A percentile compares a stretch with the other conserved stretches of the same genome.
phyloP scores from a whole-genome alignment of 1,140 invertebrate genomes.

The Zeugodacus cucurbitae region DNA sequence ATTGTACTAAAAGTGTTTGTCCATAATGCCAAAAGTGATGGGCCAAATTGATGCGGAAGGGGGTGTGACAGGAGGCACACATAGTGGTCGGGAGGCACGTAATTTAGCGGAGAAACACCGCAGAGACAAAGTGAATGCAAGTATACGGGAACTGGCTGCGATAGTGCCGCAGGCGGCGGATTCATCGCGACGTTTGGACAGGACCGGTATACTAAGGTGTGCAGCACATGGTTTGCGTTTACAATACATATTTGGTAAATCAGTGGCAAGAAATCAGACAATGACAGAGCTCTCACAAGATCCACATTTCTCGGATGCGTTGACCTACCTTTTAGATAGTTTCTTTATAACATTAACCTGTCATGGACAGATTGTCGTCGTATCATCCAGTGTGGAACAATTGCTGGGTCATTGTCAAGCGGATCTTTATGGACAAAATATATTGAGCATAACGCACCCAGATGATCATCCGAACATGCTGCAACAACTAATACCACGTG shows the following conservation, averaged over 20 bases:
- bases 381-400: slow-evolving; percentile 84
- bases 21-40: not conserved
- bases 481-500: slow-evolving; percentile 73
- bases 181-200: slow-evolving; percentile 84
- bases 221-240: slow-evolving; percentile 79
- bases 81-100: slow-evolving; percentile 75
- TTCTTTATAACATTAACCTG: slow-evolving; percentile 85
- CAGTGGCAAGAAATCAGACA: slow-evolving; percentile 46
- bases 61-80: not conserved
- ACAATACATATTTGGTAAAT: slow-evolving; percentile 62
- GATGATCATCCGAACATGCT: slow-evolving; percentile 79
- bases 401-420: slow-evolving; percentile 86
- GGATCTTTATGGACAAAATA: slow-evolving; percentile 85
- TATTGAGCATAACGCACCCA: slow-evolving; percentile 80
- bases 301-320: slow-evolving; percentile 57
- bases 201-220: slow-evolving; percentile 88
- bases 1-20: not conserved
- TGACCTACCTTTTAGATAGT: slow-evolving; percentile 70
- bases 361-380: slow-evolving; percentile 85
- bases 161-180: slow-evolving; percentile 85
- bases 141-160: slow-evolving; percentile 82
- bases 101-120: slow-evolving; percentile 90
- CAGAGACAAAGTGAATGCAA: slow-evolving; percentile 88
- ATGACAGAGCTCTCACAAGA: not conserved
- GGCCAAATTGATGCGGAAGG: not conserved